Evolutionary conservation across 2,797 vertebrate genomes (phyloP).

Genomic region (Hylomyscus alleni): DNA sequence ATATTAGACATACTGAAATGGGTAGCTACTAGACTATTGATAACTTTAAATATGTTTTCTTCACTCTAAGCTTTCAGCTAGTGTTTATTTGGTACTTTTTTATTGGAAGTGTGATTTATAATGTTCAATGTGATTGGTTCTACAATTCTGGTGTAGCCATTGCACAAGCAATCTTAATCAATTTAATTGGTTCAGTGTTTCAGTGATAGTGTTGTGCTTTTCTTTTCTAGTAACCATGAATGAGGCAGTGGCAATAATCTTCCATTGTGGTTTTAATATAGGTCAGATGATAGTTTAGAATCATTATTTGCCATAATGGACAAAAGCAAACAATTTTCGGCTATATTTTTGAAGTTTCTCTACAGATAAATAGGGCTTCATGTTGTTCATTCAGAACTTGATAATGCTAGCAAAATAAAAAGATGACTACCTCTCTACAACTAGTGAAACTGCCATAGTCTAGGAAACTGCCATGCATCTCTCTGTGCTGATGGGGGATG

Average conservation of each 20-base stretch:
- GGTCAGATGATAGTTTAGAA: neutral
- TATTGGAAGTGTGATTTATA: neutral
- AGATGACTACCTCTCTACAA: neutral
- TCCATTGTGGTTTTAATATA: neutral
- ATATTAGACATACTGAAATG: neutral
- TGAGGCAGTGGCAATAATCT: neutral
- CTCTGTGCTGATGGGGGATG: neutral
- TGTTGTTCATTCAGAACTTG: neutral
- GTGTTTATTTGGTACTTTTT: neutral
- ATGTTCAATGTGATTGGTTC: neutral
- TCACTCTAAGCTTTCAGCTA: neutral
- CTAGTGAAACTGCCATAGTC: neutral
- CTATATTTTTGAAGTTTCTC: neutral
- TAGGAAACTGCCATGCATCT: neutral
- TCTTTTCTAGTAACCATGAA: neutral
- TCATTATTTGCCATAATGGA: neutral
- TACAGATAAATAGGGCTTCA: fast-evolving
- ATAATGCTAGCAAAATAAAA: neutral
- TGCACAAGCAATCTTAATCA: neutral
- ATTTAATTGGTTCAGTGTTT: neutral
- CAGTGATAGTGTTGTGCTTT: neutral
- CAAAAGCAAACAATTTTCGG: neutral
- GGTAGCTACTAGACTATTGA: neutral
- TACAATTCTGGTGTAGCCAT: neutral
- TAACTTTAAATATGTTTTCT: neutral